A percentile compares a stretch with the other conserved stretches of the same genome.
Evolutionary conservation across 1,140 invertebrate genomes (phyloP).

Genomic region (Conus betulinus): DNA sequence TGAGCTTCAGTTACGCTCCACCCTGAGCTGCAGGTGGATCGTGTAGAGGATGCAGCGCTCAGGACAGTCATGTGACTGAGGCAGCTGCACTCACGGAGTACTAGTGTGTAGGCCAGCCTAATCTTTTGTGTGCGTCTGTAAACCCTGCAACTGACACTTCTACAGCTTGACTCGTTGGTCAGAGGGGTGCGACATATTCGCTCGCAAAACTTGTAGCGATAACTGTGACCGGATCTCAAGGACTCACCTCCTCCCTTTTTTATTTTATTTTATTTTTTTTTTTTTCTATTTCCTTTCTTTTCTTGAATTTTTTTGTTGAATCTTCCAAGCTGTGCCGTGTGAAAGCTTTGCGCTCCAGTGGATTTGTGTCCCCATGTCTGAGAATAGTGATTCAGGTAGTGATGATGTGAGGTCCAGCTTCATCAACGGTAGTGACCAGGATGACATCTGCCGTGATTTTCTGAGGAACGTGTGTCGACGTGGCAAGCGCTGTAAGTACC

Average conservation of each 20-base stretch:
- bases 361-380: conserved; percentile 61
- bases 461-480: conserved; percentile 84
- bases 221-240: neutral
- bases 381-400: conserved; percentile 70
- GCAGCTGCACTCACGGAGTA: neutral
- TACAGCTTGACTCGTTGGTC: too few relatives aligned
- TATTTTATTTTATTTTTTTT: too few relatives aligned
- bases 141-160: neutral
- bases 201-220: too few relatives aligned
- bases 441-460: conserved; percentile 79
- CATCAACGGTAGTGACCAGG: conserved; percentile 54
- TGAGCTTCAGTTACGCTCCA: neutral
- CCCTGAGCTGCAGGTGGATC: neutral
- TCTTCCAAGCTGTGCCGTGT: too few relatives aligned
- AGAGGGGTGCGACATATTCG: too few relatives aligned
- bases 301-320: neutral
- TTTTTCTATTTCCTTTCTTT: neutral
- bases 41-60: neutral
- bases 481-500: conserved; percentile 85
- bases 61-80: neutral
- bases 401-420: conserved; percentile 50
- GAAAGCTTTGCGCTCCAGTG: neutral
- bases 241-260: too few relatives aligned
- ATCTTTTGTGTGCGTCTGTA: too few relatives aligned
- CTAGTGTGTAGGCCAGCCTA: neutral